Percentiles rank a stretch among this genome's conserved stretches.
phyloP scores from a whole-genome alignment of 2,888 invertebrate genomes.

The Tipula vernalis region DNA sequence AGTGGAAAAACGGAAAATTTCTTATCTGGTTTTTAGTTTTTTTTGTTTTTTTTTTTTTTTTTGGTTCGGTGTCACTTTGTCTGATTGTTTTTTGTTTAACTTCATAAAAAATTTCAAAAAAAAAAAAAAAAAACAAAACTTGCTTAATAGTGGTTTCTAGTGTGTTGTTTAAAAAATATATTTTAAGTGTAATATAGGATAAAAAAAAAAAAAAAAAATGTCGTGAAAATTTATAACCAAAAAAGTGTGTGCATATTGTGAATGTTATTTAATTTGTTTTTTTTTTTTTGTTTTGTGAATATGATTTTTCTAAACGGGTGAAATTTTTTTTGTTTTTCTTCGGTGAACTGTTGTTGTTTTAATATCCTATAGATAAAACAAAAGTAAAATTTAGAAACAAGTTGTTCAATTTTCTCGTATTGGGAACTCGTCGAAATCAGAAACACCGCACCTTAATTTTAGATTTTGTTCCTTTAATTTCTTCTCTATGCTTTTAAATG shows the following conservation, averaged over 20 bases:
- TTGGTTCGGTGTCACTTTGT: background rate
- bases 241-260: background rate
- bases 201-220: background rate
- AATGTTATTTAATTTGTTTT: background rate
- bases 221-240: background rate
- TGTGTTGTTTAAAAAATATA: background rate
- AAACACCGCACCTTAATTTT: slow-evolving; percentile 4
- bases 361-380: background rate
- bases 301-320: background rate
- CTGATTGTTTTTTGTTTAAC: background rate
- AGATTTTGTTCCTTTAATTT: background rate
- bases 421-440: background rate
- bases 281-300: background rate
- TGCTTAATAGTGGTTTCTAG: background rate
- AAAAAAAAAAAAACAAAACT: background rate
- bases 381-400: background rate
- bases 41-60: background rate
- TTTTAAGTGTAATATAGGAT: background rate
- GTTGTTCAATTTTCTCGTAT: background rate
- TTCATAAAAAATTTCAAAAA: background rate
- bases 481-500: background rate
- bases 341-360: background rate
- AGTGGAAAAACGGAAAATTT: background rate
- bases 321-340: background rate
- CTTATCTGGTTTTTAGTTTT: background rate